Percentiles rank a stretch among this genome's conserved stretches.
phyloP scores from a whole-genome alignment of 2,113 vertebrate genomes.

The Eira barbara region DNA sequence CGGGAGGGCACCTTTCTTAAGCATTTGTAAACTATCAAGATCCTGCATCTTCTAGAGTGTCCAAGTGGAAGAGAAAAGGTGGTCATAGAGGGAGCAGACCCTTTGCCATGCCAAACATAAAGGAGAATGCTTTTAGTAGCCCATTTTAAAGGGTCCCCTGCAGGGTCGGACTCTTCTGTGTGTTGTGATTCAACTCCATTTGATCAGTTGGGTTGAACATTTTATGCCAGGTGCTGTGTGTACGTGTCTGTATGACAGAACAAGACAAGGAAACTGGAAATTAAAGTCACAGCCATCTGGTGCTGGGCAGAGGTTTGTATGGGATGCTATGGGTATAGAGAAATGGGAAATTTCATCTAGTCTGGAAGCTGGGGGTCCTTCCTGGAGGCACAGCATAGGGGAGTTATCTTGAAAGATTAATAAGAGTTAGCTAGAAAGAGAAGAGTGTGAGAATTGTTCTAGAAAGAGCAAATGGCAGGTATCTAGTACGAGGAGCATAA shows the following conservation, averaged over 20 bases:
- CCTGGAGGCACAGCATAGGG: background rate
- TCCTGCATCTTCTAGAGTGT: background rate
- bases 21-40: background rate
- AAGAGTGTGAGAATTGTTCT: background rate
- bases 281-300: background rate
- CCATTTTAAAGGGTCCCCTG: background rate
- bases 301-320: background rate
- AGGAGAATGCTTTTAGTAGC: background rate
- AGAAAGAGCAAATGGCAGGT: background rate
- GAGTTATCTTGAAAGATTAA: background rate
- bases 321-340: no score
- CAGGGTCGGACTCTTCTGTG: background rate
- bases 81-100: background rate
- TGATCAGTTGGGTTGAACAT: background rate
- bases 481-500: background rate
- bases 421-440: background rate
- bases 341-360: background rate
- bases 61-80: background rate
- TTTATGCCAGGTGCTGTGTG: background rate
- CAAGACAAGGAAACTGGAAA: background rate
- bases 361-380: background rate
- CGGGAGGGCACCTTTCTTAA: background rate
- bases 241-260: background rate
- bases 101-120: background rate
- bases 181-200: background rate